Evolutionary conservation across 2,888 invertebrate species (phyloP).

Genomic region (Achlya flavicornis): DNA sequence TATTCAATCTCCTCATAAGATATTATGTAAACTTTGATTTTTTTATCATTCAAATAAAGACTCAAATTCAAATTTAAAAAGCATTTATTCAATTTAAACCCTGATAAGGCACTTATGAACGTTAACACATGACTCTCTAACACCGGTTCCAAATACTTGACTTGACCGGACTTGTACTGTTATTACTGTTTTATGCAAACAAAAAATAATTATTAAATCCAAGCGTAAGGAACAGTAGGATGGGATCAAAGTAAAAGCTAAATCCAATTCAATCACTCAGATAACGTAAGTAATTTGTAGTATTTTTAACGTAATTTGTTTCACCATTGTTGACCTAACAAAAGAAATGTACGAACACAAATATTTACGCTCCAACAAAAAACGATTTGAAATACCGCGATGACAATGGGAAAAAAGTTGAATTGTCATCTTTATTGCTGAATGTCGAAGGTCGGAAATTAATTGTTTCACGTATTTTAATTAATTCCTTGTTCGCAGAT

Average conservation of each 20-base stretch:
- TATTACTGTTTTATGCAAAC: too few relatives aligned
- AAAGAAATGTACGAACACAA: constrained; percentile 2
- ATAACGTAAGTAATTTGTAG: constrained; percentile 2
- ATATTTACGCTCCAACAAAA: neutral
- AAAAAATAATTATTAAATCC: neutral
- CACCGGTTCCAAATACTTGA: too few relatives aligned
- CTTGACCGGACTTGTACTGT: too few relatives aligned
- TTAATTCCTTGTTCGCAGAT: neutral
- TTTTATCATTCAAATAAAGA: too few relatives aligned
- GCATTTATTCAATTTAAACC: too few relatives aligned
- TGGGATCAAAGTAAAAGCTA: neutral
- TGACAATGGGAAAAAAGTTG: neutral
- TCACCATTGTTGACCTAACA: neutral
- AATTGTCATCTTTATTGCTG: neutral
- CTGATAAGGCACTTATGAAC: too few relatives aligned
- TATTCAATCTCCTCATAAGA: too few relatives aligned
- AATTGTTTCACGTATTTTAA: neutral
- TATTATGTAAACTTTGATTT: too few relatives aligned
- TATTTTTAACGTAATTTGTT: constrained; percentile 2
- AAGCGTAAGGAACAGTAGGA: neutral
- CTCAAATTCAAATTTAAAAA: too few relatives aligned
- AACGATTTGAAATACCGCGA: constrained; percentile 2
- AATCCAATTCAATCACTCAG: neutral
- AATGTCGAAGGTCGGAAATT: neutral
- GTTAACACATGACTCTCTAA: too few relatives aligned